Evolutionary conservation across 2,888 invertebrate genomes (phyloP).

Genomic region (Epinotia nisella): DNA sequence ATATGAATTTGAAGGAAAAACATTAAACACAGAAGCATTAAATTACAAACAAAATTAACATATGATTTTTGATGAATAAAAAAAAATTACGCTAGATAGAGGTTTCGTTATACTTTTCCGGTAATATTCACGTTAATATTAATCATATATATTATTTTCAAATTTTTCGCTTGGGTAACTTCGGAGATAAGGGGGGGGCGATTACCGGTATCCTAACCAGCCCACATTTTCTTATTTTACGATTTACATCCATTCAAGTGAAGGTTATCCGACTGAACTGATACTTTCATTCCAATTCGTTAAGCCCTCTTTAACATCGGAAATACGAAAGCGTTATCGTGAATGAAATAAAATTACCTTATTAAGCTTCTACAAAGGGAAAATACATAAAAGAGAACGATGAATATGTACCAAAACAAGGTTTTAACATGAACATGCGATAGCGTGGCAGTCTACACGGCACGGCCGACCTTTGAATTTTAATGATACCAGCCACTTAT

Average conservation of each 20-base stretch:
- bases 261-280: conserved; percentile 25
- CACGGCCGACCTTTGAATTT: conserved; percentile 67
- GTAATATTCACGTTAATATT: no score
- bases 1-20: no score
- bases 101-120: no score
- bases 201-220: conserved; percentile 5
- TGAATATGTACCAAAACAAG: conserved; percentile 36
- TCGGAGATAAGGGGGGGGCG: no score
- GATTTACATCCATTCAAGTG: conserved; percentile 13
- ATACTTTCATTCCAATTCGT: conserved; percentile 22
- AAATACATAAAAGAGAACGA: conserved; percentile 21
- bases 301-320: conserved; percentile 24
- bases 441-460: conserved; percentile 53
- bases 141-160: no score
- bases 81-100: no score
- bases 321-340: conserved; percentile 4
- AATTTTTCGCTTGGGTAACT: no score
- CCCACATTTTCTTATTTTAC: conserved; percentile 30
- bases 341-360: conserved; percentile 36
- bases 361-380: conserved; percentile 33
- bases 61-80: no score
- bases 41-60: no score
- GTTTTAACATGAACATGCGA: conserved; percentile 54
- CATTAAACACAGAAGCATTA: no score
- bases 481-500: conserved; percentile 53